Conservation (phyloP, 92 coral and sea anemone genomes). For the Epizoanthus fatuus region DNA sequence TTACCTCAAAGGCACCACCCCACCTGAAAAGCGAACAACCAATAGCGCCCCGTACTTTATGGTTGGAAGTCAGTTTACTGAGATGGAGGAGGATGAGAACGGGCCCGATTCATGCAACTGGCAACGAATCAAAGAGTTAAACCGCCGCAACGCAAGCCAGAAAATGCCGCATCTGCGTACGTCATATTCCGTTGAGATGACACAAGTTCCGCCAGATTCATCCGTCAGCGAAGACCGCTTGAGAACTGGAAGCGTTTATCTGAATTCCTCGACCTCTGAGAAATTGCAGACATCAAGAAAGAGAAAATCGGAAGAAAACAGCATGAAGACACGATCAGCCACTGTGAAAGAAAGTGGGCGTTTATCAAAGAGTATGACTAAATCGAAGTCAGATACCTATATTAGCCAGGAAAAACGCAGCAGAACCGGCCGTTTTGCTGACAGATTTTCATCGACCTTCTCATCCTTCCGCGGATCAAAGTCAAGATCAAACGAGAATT, state of each 20-base stretch:
- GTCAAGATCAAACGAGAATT: constrained; percentile 80
- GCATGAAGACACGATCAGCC: not conserved
- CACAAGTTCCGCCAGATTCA: constrained; percentile 79
- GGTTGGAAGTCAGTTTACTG: constrained; percentile 74
- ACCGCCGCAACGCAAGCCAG: constrained; percentile 89
- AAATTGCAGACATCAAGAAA: constrained; percentile 65
- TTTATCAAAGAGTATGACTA: constrained; percentile 38
- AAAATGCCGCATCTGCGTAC: constrained; percentile 94
- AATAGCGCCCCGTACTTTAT: constrained; percentile 85
- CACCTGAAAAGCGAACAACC: constrained; percentile 89
- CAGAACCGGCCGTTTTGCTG: constrained; percentile 65
- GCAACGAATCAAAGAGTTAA: constrained; percentile 90
- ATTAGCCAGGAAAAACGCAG: constrained; percentile 72
- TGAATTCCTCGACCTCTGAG: constrained; percentile 49
- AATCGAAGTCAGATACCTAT: constrained; percentile 76
- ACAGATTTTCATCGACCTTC: constrained; percentile 70
- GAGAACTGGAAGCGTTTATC: constrained; percentile 41
- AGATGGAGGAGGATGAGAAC: constrained; percentile 80
- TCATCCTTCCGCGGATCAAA: constrained; percentile 68
- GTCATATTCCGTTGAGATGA: constrained; percentile 94
- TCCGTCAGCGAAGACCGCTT: constrained; percentile 72
- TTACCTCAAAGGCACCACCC: constrained; percentile 80
- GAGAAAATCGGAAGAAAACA: constrained; percentile 67
- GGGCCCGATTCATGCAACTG: constrained; percentile 77
- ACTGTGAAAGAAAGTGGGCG: constrained; percentile 22